These are phyloP conservation scores for Echinarachnius parma DNA, from an alignment of 53 echinoderm and acorn worm species.

Conservation along the genomic window DNA sequence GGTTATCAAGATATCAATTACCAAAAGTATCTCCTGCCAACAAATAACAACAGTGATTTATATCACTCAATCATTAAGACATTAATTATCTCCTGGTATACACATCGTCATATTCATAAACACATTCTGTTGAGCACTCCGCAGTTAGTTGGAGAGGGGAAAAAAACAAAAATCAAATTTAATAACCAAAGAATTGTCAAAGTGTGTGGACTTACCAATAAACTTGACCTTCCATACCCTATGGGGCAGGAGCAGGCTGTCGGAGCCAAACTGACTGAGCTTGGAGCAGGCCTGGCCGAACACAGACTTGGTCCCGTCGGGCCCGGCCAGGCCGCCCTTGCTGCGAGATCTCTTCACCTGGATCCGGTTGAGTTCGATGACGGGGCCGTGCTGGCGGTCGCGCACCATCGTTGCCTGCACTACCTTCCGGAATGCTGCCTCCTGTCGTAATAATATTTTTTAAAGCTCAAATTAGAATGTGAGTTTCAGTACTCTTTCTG, in stretches of 20 bases:
- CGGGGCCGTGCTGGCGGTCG: conserved; percentile 92
- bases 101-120: no score
- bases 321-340: conserved; percentile 94
- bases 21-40: no score
- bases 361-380: conserved; percentile 91
- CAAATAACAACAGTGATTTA: no score
- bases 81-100: no score
- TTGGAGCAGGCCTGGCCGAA: conserved; percentile 93
- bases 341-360: conserved; percentile 97
- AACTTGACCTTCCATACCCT: conserved; percentile 99
- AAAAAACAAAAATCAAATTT: no score
- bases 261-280: conserved; percentile 89
- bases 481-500: no score
- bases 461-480: conserved; percentile 10
- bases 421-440: conserved; percentile 97
- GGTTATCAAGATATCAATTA: no score
- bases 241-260: conserved; percentile 85
- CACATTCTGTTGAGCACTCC: no score
- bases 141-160: no score
- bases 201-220: conserved; percentile 91
- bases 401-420: conserved; percentile 96
- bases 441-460: conserved; percentile 33
- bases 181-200: no score
- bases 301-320: conserved; percentile 99
- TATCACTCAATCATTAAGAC: no score